These are phyloP conservation scores for Ceratosolen solmsi DNA, from an alignment of 1,140 invertebrate species.

Conservation along the genomic window DNA sequence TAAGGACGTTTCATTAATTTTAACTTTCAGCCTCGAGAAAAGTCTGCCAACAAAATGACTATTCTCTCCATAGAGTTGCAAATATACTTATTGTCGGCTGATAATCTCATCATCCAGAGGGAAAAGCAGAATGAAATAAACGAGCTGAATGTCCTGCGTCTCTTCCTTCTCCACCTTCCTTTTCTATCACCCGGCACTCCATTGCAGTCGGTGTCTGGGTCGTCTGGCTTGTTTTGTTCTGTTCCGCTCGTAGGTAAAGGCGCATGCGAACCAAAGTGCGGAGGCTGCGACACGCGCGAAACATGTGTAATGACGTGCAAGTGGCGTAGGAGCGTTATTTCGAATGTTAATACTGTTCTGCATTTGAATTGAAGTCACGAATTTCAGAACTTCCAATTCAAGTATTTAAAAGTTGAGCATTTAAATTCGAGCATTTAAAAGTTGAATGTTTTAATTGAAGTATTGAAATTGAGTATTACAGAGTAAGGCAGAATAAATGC, in stretches of 20 bases:
- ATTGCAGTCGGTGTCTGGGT: background rate
- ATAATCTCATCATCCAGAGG: background rate
- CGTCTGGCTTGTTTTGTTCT: constrained; percentile 10
- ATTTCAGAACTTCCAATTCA: background rate
- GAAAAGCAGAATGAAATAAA: background rate
- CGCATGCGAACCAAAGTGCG: constrained; percentile 1
- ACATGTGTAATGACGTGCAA: constrained; percentile 17
- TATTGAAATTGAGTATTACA: background rate
- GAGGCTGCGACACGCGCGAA: constrained; percentile 5
- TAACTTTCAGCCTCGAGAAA: too few relatives aligned
- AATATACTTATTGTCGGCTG: background rate
- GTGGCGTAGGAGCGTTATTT: background rate
- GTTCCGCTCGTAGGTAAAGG: background rate
- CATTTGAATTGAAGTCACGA: background rate
- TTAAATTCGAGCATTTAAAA: background rate
- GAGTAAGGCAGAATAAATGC: too few relatives aligned
- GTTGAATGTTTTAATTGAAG: background rate
- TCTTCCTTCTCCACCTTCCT: background rate
- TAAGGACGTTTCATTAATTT: too few relatives aligned
- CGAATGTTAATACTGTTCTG: background rate
- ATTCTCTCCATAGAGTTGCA: background rate
- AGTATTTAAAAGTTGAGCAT: background rate
- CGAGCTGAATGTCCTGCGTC: background rate
- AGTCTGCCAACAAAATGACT: too few relatives aligned
- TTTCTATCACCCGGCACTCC: background rate